These are phyloP conservation scores for Oscheius myriophilus DNA, from an alignment of 2,888 invertebrate genomes.

Conservation along the genomic window DNA sequence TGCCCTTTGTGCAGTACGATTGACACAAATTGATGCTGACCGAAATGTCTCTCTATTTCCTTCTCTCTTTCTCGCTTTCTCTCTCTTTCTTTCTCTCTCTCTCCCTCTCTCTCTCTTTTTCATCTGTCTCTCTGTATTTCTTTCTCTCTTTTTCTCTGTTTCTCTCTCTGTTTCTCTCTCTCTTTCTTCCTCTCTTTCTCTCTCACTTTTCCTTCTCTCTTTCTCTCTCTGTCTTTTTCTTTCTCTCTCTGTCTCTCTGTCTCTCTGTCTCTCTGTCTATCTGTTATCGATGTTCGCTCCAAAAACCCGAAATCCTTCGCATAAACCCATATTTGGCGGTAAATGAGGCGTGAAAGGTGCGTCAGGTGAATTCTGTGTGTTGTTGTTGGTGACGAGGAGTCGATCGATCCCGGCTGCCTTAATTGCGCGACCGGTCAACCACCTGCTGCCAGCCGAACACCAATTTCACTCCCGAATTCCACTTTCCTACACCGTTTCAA, in stretches of 20 bases:
- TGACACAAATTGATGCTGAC: conserved; percentile 2
- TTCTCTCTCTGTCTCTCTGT: conserved; percentile 3
- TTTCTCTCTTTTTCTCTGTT: too few relatives aligned
- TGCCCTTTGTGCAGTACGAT: not conserved
- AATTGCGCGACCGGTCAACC: conserved; percentile 26
- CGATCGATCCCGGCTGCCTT: conserved; percentile 30
- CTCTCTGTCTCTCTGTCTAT: not conserved
- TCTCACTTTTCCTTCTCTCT: not conserved
- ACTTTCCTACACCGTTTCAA: too few relatives aligned
- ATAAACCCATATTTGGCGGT: not conserved
- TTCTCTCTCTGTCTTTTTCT: conserved; percentile 6
- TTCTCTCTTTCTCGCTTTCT: not conserved
- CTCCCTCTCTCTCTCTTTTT: not conserved
- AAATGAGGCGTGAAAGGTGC: too few relatives aligned
- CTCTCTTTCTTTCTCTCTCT: conserved; percentile 1
- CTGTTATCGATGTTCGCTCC: too few relatives aligned
- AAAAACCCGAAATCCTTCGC: not conserved
- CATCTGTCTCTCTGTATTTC: not conserved
- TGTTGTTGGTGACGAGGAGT: conserved; percentile 20
- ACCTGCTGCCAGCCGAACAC: too few relatives aligned
- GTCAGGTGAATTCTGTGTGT: too few relatives aligned
- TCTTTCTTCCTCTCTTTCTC: too few relatives aligned
- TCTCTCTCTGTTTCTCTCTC: not conserved
- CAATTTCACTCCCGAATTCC: too few relatives aligned
- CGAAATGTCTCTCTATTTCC: not conserved